These are phyloP conservation scores for Adela reaumurella DNA, from an alignment of 2,888 invertebrate genomes.

Conservation along the genomic window DNA sequence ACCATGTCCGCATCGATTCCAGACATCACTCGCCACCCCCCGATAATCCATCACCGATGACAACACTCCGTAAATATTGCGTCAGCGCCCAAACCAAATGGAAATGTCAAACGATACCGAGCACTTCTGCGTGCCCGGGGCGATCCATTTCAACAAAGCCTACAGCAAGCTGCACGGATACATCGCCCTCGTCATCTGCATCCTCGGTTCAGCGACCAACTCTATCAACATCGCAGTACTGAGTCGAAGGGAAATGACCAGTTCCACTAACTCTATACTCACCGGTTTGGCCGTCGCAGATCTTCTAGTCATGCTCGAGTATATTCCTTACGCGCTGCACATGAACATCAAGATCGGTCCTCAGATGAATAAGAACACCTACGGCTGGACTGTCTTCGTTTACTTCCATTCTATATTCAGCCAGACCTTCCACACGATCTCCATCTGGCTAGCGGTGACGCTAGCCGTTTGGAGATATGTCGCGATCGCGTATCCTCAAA, in stretches of 20 bases:
- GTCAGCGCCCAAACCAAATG: neutral
- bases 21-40: neutral
- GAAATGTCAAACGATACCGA: constrained; percentile 37
- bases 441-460: constrained; percentile 89
- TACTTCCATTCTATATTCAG: constrained; percentile 87
- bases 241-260: constrained; percentile 84
- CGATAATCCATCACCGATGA: neutral
- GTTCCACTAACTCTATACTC: constrained; percentile 88
- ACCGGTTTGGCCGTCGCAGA: constrained; percentile 90
- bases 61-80: neutral
- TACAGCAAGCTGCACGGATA: constrained; percentile 81
- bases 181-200: constrained; percentile 79
- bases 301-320: constrained; percentile 91
- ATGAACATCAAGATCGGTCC: constrained; percentile 65
- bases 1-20: neutral
- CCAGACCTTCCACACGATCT: constrained; percentile 85
- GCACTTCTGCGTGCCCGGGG: constrained; percentile 54
- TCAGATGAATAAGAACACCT: constrained; percentile 53
- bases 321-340: constrained; percentile 85
- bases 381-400: constrained; percentile 81
- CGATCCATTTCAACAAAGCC: constrained; percentile 58
- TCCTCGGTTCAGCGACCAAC: constrained; percentile 87
- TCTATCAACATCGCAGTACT: constrained; percentile 89
- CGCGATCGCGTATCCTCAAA: constrained; percentile 78
- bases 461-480: constrained; percentile 92